Conservation (phyloP, 2,113 vertebrate genomes). For the Mola mola region DNA sequence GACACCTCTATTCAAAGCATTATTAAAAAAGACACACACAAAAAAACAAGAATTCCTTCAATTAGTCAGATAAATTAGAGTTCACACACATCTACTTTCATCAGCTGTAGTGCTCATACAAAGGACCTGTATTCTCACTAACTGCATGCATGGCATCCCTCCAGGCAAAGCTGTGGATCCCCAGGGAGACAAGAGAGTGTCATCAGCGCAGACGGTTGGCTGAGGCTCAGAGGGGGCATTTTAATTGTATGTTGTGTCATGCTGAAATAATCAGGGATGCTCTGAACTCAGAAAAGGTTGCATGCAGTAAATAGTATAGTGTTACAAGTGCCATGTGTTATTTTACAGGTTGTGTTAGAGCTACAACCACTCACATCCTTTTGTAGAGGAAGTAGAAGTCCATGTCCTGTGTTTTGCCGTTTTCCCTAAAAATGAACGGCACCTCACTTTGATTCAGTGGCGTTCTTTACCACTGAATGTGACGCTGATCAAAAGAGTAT, state of each 20-base stretch:
- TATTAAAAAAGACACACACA: too few species aligned
- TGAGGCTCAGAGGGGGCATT: slow-evolving; percentile 49
- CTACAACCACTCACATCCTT: background rate
- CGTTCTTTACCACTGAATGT: too few species aligned
- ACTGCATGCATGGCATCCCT: slow-evolving; percentile 60
- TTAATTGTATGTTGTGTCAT: slow-evolving; percentile 60
- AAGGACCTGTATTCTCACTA: slow-evolving; percentile 30
- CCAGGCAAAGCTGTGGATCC: slow-evolving; percentile 52
- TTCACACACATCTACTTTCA: slow-evolving; percentile 26
- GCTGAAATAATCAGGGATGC: slow-evolving; percentile 59
- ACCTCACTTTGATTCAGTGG: background rate
- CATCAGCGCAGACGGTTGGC: slow-evolving; percentile 53
- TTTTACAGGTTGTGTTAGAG: slow-evolving; percentile 38
- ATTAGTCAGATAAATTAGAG: too few species aligned
- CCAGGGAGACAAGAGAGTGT: slow-evolving; percentile 51
- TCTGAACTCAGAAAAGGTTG: slow-evolving; percentile 47
- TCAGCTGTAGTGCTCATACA: slow-evolving; percentile 27
- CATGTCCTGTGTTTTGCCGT: background rate
- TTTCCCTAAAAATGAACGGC: background rate
- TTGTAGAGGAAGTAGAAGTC: background rate
- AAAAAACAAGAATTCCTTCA: too few species aligned
- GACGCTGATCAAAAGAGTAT: too few species aligned
- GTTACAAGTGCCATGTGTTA: slow-evolving; percentile 50
- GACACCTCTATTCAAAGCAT: slow-evolving; percentile 48
- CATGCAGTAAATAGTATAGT: slow-evolving; percentile 45